A percentile compares a stretch with the other conserved stretches of the same genome.
phyloP scores from a whole-genome alignment of 2,888 invertebrate genomes.

The Macrophya alboannulata region DNA sequence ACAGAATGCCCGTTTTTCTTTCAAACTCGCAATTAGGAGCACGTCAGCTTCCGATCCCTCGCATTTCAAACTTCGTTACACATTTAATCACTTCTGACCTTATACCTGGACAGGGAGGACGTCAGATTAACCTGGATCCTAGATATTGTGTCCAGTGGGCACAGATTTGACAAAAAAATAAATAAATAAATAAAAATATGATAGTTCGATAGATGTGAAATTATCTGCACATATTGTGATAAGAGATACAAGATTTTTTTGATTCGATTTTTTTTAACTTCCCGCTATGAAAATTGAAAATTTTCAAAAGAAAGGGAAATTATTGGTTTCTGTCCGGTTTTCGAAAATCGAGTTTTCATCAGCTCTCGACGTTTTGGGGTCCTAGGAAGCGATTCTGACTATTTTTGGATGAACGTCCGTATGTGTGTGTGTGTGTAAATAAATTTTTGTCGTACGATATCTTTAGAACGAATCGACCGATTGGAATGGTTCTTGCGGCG shows the following conservation, averaged over 20 bases:
- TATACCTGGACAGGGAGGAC: background rate
- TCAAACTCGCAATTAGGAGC: conserved; percentile 17
- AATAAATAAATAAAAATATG: background rate
- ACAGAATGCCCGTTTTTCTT: background rate
- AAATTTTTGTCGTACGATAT: too few species aligned
- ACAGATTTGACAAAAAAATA: too few species aligned
- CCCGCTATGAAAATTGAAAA: too few species aligned
- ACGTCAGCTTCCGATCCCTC: conserved; percentile 11
- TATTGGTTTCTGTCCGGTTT: too few species aligned
- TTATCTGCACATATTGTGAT: background rate
- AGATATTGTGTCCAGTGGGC: background rate
- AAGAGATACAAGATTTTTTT: background rate
- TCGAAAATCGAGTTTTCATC: too few species aligned
- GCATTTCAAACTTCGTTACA: background rate
- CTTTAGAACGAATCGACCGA: too few species aligned
- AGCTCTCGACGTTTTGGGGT: too few species aligned
- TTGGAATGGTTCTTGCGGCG: too few species aligned
- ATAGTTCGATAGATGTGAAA: background rate
- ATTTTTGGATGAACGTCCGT: too few species aligned
- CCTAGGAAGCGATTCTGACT: too few species aligned
- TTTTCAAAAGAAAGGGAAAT: too few species aligned
- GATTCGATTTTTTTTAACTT: background rate
- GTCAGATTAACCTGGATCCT: background rate
- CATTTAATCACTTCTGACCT: background rate
- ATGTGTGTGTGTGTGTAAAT: too few species aligned